Conservation (phyloP, 2,113 vertebrate species). For the Microtus oregoni region DNA sequence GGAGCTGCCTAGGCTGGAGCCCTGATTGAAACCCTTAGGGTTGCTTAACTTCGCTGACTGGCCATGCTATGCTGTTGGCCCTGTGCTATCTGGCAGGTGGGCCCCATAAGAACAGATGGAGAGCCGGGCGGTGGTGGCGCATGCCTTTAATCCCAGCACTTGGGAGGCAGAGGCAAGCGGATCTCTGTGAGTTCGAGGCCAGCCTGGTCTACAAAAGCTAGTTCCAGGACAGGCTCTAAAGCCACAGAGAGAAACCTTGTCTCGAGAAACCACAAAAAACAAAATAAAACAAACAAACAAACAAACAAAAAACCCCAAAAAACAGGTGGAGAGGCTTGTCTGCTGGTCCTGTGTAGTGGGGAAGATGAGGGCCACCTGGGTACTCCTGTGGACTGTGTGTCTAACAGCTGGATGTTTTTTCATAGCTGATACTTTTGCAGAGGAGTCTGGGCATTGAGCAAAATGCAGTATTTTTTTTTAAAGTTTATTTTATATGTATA, state of each 20-base stretch:
- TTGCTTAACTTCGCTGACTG: slow-evolving; percentile 16
- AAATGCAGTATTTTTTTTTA: neutral
- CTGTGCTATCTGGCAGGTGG: neutral
- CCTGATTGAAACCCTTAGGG: neutral
- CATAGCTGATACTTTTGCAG: neutral
- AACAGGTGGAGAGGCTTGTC: neutral
- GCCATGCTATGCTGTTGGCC: neutral
- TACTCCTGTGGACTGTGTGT: rapidly evolving
- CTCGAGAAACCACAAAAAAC: no score
- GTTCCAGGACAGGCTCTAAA: no score
- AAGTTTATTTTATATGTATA: neutral
- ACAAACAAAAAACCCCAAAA: no score
- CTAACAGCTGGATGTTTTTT: neutral
- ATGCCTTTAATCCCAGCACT: no score
- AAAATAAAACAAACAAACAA: no score
- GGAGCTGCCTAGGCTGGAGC: neutral
- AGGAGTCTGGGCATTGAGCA: neutral
- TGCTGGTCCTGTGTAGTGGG: neutral
- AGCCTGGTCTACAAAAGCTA: no score
- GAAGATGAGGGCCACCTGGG: neutral
- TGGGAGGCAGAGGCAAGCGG: no score
- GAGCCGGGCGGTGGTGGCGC: neutral
- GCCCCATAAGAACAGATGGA: no score
- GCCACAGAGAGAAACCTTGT: no score
- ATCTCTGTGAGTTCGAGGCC: no score